Evolutionary conservation across 2,888 invertebrate genomes (phyloP), one percentile per base, ranked within the genome.

Genomic region (Timema cristinae): DNA sequence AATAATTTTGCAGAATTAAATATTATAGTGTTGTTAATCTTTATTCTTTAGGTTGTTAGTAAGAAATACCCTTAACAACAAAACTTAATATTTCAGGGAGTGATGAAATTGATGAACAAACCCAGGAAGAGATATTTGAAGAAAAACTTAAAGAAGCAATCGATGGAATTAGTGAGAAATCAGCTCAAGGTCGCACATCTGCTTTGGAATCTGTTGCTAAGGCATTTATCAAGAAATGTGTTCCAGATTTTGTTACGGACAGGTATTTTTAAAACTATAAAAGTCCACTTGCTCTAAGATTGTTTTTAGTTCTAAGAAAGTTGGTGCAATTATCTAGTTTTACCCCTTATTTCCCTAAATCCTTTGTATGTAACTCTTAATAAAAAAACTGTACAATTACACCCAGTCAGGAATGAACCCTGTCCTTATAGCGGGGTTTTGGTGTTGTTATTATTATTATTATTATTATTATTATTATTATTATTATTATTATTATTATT

Each of bases 81-180:
- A 47, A 69, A 9, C 6, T 48, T 71, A 16, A 52, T 59, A 50
- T 68, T 73, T 8, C 52, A 75, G 75, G 74, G 56, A 76, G 74
- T 68, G 79, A 79, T 68, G 84, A 85, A 72, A 84, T 86, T 50
- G 89, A 89, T 74, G 90, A 90, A 74, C 79, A 84, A 15, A 82
- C 84, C 5, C 86, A 87, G 81, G 91, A 91, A 76, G 92, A 93
- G 77, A 83, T 85, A 7, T 90, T 93, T 76, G 97, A 97, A 82
- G 95, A 96, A 78, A 95, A 95, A 81, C 86, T 98, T 50, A 86
- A 89, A 50, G 95, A 95, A 80, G 88, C 91, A 1, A 88, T 98
- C 69, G 98, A 98, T 79, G 92, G 91, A 48, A 86, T 95, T 59
- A 89, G 90, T n/a, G 93, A 96, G 76, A 95, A 97, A 78, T 93